Base-by-base conservation (phyloP, 2,113 vertebrate genomes). In the Xyrauchen texanus region DNA sequence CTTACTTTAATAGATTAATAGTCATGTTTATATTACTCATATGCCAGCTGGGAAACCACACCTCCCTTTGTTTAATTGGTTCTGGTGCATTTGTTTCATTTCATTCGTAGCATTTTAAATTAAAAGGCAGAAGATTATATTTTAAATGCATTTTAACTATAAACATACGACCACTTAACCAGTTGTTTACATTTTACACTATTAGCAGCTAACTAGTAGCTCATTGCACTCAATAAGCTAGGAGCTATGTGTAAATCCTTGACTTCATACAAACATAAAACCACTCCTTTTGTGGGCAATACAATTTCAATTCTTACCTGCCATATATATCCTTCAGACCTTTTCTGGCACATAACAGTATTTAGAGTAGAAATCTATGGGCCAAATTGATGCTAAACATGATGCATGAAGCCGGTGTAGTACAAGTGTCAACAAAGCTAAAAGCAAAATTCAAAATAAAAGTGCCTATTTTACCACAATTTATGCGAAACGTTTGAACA, bases 1-100 rank as follows among this genome's bases (percentile, higher is more conserved):
- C 86, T 90, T 89, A 90, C 85, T 88, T 86, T 66, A 89, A 88
- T 83, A 87, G 47, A 87, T 85, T 84, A 77, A 90, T 68, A 87
- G 85, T 87, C 70, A 87, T 77, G 79, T 72, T 83, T 77, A 34
- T 85, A 84, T 80, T 82, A 84, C 84, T 77, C 34, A 53, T 15
- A 68, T 62, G 11, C 8, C 51, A 72, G n/a, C 55, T 73, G 62
- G 6, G 47, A 74, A 68, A 76, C 64, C 82, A 80, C 77, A 67
- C 67, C 74, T 73, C 44, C 53, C 73, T 78, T 61, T 61, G 69
- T 80, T 64, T 67, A 10, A 57, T 57, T 52, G 45, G 49, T 55
- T 76, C 55, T 67, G 64, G n/a, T 57, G 55, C 42, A 58, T 7
- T 34, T 34, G 6, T 10, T 4, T 73, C 11, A 21, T 11, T 6